Conservation (phyloP, 2,888 invertebrate species). For the Ormyrus nitidulus region DNA sequence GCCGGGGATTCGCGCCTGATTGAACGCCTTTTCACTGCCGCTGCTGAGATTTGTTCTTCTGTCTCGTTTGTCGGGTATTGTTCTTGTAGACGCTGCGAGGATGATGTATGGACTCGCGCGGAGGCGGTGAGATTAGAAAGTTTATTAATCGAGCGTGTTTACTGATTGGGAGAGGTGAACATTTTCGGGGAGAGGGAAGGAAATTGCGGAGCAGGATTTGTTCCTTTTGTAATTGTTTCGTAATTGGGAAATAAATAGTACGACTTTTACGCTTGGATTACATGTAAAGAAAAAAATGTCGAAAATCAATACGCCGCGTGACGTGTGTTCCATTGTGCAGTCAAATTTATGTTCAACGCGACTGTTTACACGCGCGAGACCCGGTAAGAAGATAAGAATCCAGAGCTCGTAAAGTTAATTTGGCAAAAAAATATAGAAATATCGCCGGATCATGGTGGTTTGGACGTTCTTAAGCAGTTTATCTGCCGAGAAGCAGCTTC, state of each 20-base stretch:
- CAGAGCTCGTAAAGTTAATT: background rate
- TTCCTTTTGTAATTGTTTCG: no score
- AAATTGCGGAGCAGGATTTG: no score
- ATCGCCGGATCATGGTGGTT: slow-evolving; percentile 13
- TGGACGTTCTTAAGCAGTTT: slow-evolving; percentile 53
- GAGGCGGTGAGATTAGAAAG: slow-evolving; percentile 43
- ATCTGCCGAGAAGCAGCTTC: slow-evolving; percentile 53
- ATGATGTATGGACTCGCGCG: background rate
- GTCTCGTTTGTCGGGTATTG: no score
- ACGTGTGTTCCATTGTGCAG: no score
- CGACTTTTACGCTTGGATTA: no score
- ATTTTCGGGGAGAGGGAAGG: no score
- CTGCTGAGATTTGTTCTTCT: background rate
- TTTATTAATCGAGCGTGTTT: slow-evolving; percentile 4
- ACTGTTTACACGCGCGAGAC: background rate
- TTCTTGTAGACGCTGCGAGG: no score
- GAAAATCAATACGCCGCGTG: no score
- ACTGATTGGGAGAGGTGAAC: no score
- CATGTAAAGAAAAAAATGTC: no score
- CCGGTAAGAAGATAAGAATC: background rate
- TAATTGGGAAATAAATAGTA: no score
- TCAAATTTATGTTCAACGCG: no score
- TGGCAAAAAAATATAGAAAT: background rate
- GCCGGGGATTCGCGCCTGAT: slow-evolving; percentile 7
- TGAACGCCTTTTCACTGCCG: slow-evolving; percentile 24